Conservation (phyloP, 2,797 vertebrate species). For the Notamacropus eugenii region DNA sequence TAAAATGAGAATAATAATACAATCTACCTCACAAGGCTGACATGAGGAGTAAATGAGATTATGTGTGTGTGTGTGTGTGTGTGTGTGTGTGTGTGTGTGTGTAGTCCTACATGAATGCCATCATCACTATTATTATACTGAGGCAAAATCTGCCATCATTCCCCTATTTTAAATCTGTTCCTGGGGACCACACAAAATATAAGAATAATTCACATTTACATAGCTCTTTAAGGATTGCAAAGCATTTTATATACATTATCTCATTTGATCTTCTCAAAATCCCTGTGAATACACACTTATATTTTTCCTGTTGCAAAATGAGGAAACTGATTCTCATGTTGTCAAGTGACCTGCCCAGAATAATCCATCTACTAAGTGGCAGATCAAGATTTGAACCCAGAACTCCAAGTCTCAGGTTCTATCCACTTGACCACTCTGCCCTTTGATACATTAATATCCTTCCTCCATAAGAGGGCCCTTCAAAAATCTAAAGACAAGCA, state of each 20-base stretch:
- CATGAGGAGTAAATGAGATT: neutral
- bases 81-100: neutral
- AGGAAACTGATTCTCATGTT: neutral
- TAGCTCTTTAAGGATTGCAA: neutral
- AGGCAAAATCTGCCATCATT: neutral
- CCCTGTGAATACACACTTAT: neutral
- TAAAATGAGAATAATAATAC: neutral
- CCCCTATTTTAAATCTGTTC: neutral
- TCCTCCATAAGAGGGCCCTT: neutral
- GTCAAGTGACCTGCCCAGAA: neutral
- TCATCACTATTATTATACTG: neutral
- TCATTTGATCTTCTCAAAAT: neutral
- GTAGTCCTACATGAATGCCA: neutral
- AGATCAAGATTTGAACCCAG: neutral
- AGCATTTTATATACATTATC: neutral
- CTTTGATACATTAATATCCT: neutral
- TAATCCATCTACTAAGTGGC: neutral
- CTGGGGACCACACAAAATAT: neutral
- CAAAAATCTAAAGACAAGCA: neutral
- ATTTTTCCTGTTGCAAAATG: neutral
- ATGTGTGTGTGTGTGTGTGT: neutral
- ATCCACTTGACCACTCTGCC: neutral
- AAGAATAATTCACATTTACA: neutral
- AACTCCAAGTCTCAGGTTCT: neutral
- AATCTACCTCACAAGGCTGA: neutral